A percentile compares a stretch with the other conserved stretches of the same genome.
phyloP scores from a whole-genome alignment of 2,113 vertebrate genomes.

The Malurus elegans region DNA sequence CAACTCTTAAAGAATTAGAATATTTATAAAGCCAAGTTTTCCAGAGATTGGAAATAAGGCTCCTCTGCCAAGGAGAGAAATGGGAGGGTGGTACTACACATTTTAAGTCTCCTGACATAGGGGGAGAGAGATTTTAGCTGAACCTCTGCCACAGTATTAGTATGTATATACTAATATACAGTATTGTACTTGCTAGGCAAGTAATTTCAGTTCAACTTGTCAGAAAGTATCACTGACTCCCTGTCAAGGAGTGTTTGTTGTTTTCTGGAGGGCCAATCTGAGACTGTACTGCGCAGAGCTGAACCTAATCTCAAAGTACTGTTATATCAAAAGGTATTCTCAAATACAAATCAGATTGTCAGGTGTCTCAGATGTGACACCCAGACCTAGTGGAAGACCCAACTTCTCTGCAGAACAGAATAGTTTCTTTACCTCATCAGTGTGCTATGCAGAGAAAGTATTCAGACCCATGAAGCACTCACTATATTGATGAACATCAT shows the following conservation, averaged over 20 bases:
- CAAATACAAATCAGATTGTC: not conserved
- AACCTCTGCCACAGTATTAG: not conserved
- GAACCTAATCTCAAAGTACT: not conserved
- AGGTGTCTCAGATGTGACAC: not conserved
- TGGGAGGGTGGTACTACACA: not conserved
- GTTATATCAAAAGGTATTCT: not conserved
- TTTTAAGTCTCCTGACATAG: not conserved
- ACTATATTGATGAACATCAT: not conserved
- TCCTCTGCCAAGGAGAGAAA: not conserved
- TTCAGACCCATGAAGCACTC: not conserved
- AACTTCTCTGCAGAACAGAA: not conserved
- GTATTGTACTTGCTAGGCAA: not conserved
- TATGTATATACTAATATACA: too few species aligned
- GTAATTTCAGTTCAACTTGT: not conserved
- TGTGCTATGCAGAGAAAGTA: not conserved
- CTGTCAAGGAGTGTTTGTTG: not conserved
- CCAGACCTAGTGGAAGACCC: not conserved
- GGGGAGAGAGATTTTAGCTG: not conserved
- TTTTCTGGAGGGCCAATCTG: not conserved
- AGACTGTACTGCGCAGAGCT: fast-evolving
- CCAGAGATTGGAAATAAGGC: not conserved
- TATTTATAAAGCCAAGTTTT: not conserved
- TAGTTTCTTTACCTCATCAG: not conserved
- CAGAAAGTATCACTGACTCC: not conserved
- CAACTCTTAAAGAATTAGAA: not conserved